Percentiles rank a stretch among this genome's conserved stretches.
Conservation (phyloP, 2,113 vertebrate species). For the Lophura nycthemera region DNA sequence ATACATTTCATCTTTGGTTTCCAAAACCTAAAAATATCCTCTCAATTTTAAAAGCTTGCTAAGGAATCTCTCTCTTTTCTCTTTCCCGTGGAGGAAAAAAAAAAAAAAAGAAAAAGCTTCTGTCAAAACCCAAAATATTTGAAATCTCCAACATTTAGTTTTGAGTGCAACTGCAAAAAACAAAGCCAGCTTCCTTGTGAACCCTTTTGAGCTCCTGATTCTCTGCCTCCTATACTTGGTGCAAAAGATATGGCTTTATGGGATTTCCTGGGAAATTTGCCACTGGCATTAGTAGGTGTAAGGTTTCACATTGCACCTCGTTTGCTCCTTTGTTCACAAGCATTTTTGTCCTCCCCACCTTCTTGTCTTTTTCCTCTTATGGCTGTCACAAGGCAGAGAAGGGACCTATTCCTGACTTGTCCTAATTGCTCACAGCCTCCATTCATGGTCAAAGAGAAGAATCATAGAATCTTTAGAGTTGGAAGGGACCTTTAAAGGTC, state of each 20-base stretch:
- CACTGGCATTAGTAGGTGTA: background rate
- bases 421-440: background rate
- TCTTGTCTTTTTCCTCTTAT: background rate
- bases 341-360: background rate
- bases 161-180: background rate
- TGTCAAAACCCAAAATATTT: background rate
- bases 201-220: background rate
- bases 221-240: background rate
- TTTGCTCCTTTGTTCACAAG: background rate
- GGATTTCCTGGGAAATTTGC: background rate
- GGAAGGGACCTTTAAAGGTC: too few relatives aligned
- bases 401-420: background rate
- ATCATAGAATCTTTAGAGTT: background rate
- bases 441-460: background rate
- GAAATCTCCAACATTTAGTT: background rate
- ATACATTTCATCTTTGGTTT: background rate
- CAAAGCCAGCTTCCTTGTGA: background rate
- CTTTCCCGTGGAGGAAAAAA: background rate
- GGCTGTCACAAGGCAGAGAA: background rate
- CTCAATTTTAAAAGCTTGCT: background rate
- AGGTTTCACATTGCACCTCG: background rate
- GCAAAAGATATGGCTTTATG: background rate
- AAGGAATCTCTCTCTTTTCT: background rate
- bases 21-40: background rate
- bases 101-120: background rate